Evolutionary conservation across 2,888 invertebrate genomes (phyloP), one percentile per base, ranked within the genome.

Genomic region (Euclidia mi): DNA sequence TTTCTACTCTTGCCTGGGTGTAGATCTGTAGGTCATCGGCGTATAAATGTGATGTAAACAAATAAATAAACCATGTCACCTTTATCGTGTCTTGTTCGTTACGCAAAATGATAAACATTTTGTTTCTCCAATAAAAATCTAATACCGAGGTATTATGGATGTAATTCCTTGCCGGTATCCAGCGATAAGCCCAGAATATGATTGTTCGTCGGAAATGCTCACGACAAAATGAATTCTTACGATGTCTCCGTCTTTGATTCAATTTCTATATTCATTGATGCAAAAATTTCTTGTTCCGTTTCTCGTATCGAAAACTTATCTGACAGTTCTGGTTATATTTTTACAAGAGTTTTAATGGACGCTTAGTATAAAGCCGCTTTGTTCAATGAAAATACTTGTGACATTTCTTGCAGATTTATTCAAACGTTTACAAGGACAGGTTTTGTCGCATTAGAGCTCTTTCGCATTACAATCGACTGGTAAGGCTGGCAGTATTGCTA

Each of bases 251-350:
- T 49, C 40, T 57, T 58, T 71, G 74, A 82, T 81, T 80, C 80
- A 74, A 87, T 85, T 84, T 82, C 57, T 76, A 60, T 77, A 82
- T 76, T 76, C 85, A 79, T 62, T 68, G 84, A 79, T 78, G 85
- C 85, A 82, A 80, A 78, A 80, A 78, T 74, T 68, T 65, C 76
- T 70, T 70, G 59, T 72, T 75, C 62, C 65, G 47, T 20, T 41
- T 46, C 45, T 57, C 42, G 46, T 56, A 64, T 65, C 37, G 59
- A 46, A 66, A 67, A 66, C 61, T 76, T 71, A 65, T 58, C 48
- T 56, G 35, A 45, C 43, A 59, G 45, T 41, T 40, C 7, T 55
- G 35, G 20, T 69, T 57, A 42, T 72, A 70, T 70, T 70, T 64
- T 52, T 44, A 53, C 50, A 63, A 61, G 69, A 63, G 56, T 56